phyloP scores from a whole-genome alignment of 2,888 invertebrate genomes.

The Idaea straminata region DNA sequence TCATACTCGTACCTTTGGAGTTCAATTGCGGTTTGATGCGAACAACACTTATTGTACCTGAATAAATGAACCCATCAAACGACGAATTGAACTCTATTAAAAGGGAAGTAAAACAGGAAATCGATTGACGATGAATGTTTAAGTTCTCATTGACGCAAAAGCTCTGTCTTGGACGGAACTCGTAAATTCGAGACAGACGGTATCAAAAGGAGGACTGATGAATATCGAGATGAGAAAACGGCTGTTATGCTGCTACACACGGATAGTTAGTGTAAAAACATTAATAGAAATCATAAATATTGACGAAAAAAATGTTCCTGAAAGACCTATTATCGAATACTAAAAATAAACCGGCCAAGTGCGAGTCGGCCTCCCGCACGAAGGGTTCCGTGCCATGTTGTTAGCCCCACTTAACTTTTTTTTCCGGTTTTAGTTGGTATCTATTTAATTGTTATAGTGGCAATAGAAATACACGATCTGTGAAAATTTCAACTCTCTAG shows the following conservation, averaged over 20 bases:
- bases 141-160: slow-evolving; percentile 58
- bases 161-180: slow-evolving; percentile 53
- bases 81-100: slow-evolving; percentile 20
- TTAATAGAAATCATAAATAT: not conserved
- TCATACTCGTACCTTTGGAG: slow-evolving; percentile 55
- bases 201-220: slow-evolving; percentile 69
- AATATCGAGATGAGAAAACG: slow-evolving; percentile 71
- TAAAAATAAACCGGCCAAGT: too few species aligned
- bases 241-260: slow-evolving; percentile 58
- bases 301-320: too few species aligned
- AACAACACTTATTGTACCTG: slow-evolving; percentile 58
- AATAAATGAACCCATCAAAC: slow-evolving; percentile 31
- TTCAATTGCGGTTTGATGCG: slow-evolving; percentile 61
- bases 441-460: too few species aligned
- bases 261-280: slow-evolving; percentile 20
- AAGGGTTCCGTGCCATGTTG: too few species aligned
- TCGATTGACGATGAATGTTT: slow-evolving; percentile 37
- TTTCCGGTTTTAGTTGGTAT: too few species aligned
- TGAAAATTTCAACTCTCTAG: too few species aligned
- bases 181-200: slow-evolving; percentile 73
- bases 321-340: too few species aligned
- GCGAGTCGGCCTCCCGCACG: too few species aligned
- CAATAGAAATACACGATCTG: too few species aligned
- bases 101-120: slow-evolving; percentile 36
- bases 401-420: too few species aligned